phyloP scores from a whole-genome alignment of 2,888 invertebrate species.

The Agonum fuliginosum region DNA sequence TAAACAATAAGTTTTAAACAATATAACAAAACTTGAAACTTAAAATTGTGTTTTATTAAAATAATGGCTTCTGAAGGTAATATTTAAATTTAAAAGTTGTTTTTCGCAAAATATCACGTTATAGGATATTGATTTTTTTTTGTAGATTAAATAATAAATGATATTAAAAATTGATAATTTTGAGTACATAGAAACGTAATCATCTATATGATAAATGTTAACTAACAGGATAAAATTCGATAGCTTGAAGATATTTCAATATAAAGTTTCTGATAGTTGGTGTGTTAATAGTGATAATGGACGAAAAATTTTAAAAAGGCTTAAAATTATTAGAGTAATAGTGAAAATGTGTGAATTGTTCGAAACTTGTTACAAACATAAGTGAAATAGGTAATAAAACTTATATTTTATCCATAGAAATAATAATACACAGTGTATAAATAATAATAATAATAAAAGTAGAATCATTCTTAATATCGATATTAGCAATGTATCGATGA shows the following conservation, averaged over 20 bases:
- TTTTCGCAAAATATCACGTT: too few species aligned
- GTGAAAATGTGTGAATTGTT: background rate
- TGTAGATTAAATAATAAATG: slow-evolving; percentile 30
- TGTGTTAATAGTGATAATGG: background rate
- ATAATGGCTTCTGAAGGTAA: too few species aligned
- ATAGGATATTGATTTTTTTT: background rate
- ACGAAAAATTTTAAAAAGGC: background rate
- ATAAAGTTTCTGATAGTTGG: slow-evolving; percentile 17
- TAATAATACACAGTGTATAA: too few species aligned
- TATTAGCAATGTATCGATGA: background rate
- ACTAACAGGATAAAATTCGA: slow-evolving; percentile 48
- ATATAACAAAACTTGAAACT: too few species aligned
- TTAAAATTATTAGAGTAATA: background rate
- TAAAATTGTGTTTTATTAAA: too few species aligned
- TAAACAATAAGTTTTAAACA: too few species aligned
- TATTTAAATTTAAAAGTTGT: too few species aligned
- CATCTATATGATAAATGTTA: slow-evolving; percentile 30
- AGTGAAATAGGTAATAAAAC: too few species aligned
- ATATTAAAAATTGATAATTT: slow-evolving; percentile 48
- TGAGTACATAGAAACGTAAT: slow-evolving; percentile 47
- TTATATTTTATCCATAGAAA: too few species aligned
- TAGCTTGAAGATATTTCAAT: slow-evolving; percentile 37
- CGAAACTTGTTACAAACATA: background rate
- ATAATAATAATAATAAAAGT: too few species aligned
- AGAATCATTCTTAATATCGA: too few species aligned